Conservation (phyloP, 1,140 invertebrate species). For the Drosophila sp. region DNA sequence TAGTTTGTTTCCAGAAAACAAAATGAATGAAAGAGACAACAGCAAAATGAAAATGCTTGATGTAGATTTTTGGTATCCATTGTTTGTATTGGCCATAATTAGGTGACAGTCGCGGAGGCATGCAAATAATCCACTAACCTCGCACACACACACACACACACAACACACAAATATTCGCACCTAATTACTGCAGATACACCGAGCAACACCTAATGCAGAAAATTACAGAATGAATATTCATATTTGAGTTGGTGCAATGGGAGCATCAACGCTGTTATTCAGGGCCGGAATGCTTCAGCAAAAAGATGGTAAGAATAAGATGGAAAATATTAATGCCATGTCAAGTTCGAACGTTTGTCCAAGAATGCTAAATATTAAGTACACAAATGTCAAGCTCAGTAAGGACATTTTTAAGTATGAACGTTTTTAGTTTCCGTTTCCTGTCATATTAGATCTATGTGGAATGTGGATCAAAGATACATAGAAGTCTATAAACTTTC, state of each 20-base stretch:
- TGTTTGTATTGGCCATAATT: constrained; percentile 57
- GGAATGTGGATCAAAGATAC: no score
- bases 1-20: constrained; percentile 69
- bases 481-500: no score
- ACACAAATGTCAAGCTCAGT: no score
- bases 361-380: no score
- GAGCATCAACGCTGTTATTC: not conserved
- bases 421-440: no score
- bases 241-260: constrained; percentile 47
- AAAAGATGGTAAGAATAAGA: no score
- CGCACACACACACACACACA: not conserved
- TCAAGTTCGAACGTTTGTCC: no score
- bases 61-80: constrained; percentile 31
- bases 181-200: constrained; percentile 65
- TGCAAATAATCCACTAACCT: constrained; percentile 29
- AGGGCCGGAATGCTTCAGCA: not conserved
- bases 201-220: constrained; percentile 63
- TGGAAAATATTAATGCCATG: no score
- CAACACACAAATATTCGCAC: constrained; percentile 48
- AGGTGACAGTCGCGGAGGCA: constrained; percentile 47
- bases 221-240: constrained; percentile 78
- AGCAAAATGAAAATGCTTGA: constrained; percentile 12
- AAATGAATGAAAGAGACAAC: constrained; percentile 2
- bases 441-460: no score
- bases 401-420: no score